Percentiles rank a stretch among this genome's conserved stretches.
phyloP scores from a whole-genome alignment of 1,140 invertebrate species.

The Caligus rogercresseyi region DNA sequence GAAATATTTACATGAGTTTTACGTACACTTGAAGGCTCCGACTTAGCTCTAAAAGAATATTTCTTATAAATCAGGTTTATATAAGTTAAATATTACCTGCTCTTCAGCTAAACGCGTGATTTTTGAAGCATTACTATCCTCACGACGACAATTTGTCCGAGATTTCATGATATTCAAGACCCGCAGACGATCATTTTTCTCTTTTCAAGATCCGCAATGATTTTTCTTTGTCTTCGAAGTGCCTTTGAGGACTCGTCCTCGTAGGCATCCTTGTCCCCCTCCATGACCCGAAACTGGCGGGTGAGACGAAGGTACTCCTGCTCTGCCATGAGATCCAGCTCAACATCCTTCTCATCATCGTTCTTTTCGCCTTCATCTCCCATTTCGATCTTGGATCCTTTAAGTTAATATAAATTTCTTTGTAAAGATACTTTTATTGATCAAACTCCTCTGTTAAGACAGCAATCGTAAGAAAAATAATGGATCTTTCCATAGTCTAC shows the following conservation, averaged over 20 bases:
- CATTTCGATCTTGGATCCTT: too few species aligned
- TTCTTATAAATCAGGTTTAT: too few species aligned
- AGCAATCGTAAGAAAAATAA: too few species aligned
- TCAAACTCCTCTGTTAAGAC: too few species aligned
- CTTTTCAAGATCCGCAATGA: slow-evolving; percentile 10
- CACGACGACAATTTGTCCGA: neutral
- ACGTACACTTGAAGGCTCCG: too few species aligned
- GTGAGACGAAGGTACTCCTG: slow-evolving; percentile 15
- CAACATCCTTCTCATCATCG: slow-evolving; percentile 18
- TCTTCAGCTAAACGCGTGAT: slow-evolving; percentile 14
- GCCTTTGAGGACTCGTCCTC: slow-evolving; percentile 13
- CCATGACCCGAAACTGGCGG: slow-evolving; percentile 18
- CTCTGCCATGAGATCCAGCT: slow-evolving; percentile 19
- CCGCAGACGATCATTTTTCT: slow-evolving; percentile 9
- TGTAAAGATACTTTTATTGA: too few species aligned
- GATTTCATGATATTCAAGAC: neutral
- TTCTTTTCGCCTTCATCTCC: slow-evolving; percentile 17
- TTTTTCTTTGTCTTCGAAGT: slow-evolving; percentile 16
- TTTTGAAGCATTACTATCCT: slow-evolving; percentile 7
- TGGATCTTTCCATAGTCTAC: too few species aligned
- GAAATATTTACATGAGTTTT: too few species aligned
- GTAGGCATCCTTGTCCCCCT: slow-evolving; percentile 20
- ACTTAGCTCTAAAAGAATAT: too few species aligned
- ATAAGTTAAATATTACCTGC: too few species aligned
- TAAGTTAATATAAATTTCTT: too few species aligned